A percentile compares a stretch with the other conserved stretches of the same genome.
Conservation (phyloP, 2,888 invertebrate species). For the Abrostola tripartita region DNA sequence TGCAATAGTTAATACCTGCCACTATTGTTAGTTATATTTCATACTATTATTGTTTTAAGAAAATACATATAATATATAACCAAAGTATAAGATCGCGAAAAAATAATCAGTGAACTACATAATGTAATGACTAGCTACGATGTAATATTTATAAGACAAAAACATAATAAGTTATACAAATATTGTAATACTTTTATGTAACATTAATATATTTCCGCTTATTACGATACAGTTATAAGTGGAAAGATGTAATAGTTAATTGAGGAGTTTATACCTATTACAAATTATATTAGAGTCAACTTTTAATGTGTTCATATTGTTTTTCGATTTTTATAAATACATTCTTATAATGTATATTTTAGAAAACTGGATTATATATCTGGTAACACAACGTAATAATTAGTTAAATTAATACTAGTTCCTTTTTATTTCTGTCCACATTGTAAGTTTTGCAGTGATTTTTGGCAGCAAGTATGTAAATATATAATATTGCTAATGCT, state of each 20-base stretch:
- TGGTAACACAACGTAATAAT: conserved; percentile 47
- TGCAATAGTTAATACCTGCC: conserved; percentile 78
- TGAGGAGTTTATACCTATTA: conserved; percentile 30
- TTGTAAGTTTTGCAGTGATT: conserved; percentile 54
- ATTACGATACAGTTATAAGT: conserved; percentile 34
- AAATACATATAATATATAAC: conserved; percentile 58
- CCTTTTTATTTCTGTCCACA: conserved; percentile 53
- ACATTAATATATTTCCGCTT: conserved; percentile 50
- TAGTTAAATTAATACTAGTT: conserved; percentile 51
- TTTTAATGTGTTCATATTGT: conserved; percentile 51
- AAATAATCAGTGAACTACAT: conserved; percentile 53
- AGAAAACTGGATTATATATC: conserved; percentile 35
- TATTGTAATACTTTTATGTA: conserved; percentile 40
- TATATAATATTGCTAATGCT: conserved; percentile 35
- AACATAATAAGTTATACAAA: conserved; percentile 37
- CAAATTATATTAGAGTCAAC: conserved; percentile 40
- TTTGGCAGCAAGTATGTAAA: conserved; percentile 51
- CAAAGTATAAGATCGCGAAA: conserved; percentile 61
- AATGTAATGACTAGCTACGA: conserved; percentile 30
- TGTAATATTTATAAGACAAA: conserved; percentile 38
- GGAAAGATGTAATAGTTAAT: conserved; percentile 27
- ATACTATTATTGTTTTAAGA: conserved; percentile 44
- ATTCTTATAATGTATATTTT: conserved; percentile 35
- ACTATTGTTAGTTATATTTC: conserved; percentile 65
- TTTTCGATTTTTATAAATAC: conserved; percentile 46